Conservation (phyloP, 2,888 invertebrate genomes). For the Notodonta dromedarius region DNA sequence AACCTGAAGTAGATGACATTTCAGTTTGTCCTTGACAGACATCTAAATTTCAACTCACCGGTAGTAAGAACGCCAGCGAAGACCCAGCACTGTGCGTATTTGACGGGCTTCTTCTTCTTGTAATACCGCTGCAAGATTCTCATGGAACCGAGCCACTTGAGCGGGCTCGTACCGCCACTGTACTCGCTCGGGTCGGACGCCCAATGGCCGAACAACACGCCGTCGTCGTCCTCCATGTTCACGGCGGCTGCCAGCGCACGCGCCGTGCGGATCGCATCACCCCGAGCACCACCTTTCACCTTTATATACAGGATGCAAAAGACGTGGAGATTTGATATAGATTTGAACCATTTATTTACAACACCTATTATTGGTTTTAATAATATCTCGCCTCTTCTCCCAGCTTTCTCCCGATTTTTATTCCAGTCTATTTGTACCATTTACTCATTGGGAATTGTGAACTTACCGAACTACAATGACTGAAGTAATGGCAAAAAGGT, state of each 20-base stretch:
- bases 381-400: no score
- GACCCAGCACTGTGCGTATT: slow-evolving; percentile 98
- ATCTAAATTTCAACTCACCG: slow-evolving; percentile 71
- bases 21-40: no score
- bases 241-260: slow-evolving; percentile 95
- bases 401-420: no score
- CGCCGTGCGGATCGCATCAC: slow-evolving; percentile 90
- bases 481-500: no score
- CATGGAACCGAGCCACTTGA: slow-evolving; percentile 95
- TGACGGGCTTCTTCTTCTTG: slow-evolving; percentile 93
- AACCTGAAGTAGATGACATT: no score
- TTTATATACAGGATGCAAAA: slow-evolving; percentile 28
- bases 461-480: no score
- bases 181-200: slow-evolving; percentile 92
- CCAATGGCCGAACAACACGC: slow-evolving; percentile 95
- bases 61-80: slow-evolving; percentile 96
- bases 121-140: slow-evolving; percentile 94
- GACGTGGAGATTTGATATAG: no score
- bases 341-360: no score
- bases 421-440: no score
- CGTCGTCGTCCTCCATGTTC: slow-evolving; percentile 94
- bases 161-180: slow-evolving; percentile 92
- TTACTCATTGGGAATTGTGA: no score
- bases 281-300: slow-evolving; percentile 85
- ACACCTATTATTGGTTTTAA: no score